A percentile compares a stretch with the other conserved stretches of the same genome.
These are phyloP conservation scores for Pan troglodytes DNA, from an alignment of 2,113 vertebrate species.

Conservation along the genomic window NHGRI_mPanTro3-v2.1_pri NC_072421.2:131607501-131608000, in stretches of 20 bases:
- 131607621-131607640: slow-evolving; percentile 65
- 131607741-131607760: slow-evolving; percentile 62
- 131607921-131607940: no score
- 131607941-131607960: neutral
- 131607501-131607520: slow-evolving; percentile 51
- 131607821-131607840: neutral
- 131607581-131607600: neutral
- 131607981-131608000: neutral
- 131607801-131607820: slow-evolving; percentile 28
- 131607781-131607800: slow-evolving; percentile 64
- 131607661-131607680: slow-evolving; percentile 58
- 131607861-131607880: neutral
- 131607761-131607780: slow-evolving; percentile 34
- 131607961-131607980: slow-evolving; percentile 11
- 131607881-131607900: slow-evolving; percentile 21
- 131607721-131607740: slow-evolving; percentile 59
- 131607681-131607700: slow-evolving; percentile 59
- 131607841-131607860: neutral
- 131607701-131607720: slow-evolving; percentile 62
- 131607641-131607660: slow-evolving; percentile 46
- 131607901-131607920: no score
- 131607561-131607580: neutral
- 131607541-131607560: neutral
- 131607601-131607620: slow-evolving; percentile 48
- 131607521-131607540: slow-evolving; percentile 53